These are phyloP conservation scores for Sterna hirundo DNA, from an alignment of 2,113 vertebrate genomes.

Conservation along the genomic window DNA sequence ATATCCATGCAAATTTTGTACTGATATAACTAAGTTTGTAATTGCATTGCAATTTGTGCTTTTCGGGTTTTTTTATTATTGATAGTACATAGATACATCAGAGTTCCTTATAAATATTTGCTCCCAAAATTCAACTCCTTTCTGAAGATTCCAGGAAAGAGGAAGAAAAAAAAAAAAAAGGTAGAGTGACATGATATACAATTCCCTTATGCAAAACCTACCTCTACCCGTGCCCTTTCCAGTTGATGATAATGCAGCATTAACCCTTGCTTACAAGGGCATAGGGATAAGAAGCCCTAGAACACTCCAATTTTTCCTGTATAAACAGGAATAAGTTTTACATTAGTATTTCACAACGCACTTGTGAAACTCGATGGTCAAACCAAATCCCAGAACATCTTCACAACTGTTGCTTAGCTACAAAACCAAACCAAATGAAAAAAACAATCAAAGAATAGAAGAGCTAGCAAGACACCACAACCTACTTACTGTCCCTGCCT, in stretches of 20 bases:
- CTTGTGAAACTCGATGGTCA: not conserved
- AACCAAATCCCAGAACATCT: not conserved
- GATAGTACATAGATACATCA: not conserved
- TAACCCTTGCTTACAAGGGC: not conserved
- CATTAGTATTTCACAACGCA: not conserved
- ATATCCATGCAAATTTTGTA: not conserved
- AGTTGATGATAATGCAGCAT: not conserved
- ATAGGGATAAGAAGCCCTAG: not conserved
- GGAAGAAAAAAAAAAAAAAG: no score
- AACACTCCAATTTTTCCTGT: not conserved
- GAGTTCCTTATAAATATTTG: not conserved
- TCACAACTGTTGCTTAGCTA: not conserved
- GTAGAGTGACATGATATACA: accelerated
- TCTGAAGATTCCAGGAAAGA: not conserved
- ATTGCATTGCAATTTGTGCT: not conserved
- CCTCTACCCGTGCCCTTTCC: not conserved
- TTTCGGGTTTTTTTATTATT: not conserved
- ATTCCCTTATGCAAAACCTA: not conserved
- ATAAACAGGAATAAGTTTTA: not conserved
- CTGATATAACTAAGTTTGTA: not conserved
- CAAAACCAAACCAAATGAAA: not conserved
- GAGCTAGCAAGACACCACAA: not conserved
- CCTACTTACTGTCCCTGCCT: not conserved
- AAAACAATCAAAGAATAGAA: not conserved
- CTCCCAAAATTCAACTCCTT: not conserved